Percentiles rank a stretch among this genome's conserved stretches.
Conservation (phyloP, 1,140 invertebrate genomes). For the Drosophila mauritiana region DNA sequence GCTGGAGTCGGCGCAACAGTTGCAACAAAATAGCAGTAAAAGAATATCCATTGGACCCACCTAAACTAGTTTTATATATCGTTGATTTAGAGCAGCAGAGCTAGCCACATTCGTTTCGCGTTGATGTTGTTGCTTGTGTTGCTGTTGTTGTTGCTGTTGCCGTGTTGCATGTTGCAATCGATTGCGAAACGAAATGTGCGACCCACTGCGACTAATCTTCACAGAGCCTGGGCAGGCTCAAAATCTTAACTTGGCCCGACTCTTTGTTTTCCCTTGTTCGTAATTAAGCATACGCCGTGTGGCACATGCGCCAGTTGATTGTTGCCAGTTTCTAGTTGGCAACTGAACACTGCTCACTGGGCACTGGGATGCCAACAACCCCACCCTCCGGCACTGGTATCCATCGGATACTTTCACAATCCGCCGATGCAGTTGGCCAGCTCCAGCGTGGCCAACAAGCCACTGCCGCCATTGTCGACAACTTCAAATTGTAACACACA, state of each 20-base stretch:
- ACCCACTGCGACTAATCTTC: slow-evolving; percentile 83
- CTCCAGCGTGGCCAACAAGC: slow-evolving; percentile 23
- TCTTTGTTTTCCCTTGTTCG: slow-evolving; percentile 70
- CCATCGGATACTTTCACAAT: slow-evolving; percentile 76
- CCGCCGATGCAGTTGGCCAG: slow-evolving; percentile 73
- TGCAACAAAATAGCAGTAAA: slow-evolving; percentile 81
- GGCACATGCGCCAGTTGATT: slow-evolving; percentile 53
- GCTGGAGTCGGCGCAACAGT: slow-evolving; percentile 39
- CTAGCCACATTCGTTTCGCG: slow-evolving; percentile 76
- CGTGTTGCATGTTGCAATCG: slow-evolving; percentile 81
- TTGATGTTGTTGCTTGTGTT: slow-evolving; percentile 40
- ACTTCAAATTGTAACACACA: slow-evolving; percentile 83
- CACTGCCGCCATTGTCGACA: slow-evolving; percentile 74
- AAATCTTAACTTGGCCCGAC: slow-evolving; percentile 43
- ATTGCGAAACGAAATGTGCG: slow-evolving; percentile 83
- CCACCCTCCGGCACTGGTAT: slow-evolving; percentile 48
- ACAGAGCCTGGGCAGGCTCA: slow-evolving; percentile 52
- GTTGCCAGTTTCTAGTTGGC: slow-evolving; percentile 3
- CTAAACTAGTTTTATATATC: slow-evolving; percentile 83
- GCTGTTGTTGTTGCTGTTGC: slow-evolving; percentile 42
- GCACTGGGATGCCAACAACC: slow-evolving; percentile 63
- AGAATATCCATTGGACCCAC: slow-evolving; percentile 84
- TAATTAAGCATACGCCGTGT: slow-evolving; percentile 83
- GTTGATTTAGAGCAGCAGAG: slow-evolving; percentile 74
- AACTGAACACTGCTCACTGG: background rate